Conservation (phyloP, 2,113 vertebrate genomes). For the Emydura subglobosa region DNA sequence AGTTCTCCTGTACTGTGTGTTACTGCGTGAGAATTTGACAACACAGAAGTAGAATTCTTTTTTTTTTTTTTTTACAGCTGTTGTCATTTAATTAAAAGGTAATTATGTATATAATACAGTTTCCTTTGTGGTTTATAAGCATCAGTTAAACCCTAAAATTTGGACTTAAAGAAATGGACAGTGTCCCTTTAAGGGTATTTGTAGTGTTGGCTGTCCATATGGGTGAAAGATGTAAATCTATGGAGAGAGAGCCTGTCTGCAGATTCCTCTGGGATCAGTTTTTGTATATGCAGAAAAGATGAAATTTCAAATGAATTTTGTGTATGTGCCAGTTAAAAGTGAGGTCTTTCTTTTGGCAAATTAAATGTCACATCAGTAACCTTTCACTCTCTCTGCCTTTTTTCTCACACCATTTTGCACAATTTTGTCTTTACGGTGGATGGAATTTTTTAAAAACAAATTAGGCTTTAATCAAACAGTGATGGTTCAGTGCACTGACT, state of each 20-base stretch:
- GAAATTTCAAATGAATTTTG: background rate
- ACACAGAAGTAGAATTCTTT: background rate
- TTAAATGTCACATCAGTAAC: background rate
- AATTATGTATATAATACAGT: background rate
- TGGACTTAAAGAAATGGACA: background rate
- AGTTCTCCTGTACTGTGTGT: fast-evolving
- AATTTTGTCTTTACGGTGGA: fast-evolving
- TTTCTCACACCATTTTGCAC: background rate
- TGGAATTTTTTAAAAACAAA: background rate
- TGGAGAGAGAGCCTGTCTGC: background rate
- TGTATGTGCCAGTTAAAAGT: background rate
- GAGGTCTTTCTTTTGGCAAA: background rate
- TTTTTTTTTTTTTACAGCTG: background rate
- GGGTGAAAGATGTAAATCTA: fast-evolving
- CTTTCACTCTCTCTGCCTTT: background rate
- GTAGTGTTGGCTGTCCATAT: fast-evolving
- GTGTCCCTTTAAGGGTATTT: background rate
- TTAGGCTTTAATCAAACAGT: background rate
- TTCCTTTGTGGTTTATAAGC: background rate
- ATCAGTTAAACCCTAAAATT: fast-evolving
- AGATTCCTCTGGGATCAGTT: background rate
- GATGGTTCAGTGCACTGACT: background rate
- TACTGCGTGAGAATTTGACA: background rate
- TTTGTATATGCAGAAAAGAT: background rate
- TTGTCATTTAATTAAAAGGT: background rate